These are phyloP conservation scores for Atherinomorus stipes DNA, from an alignment of 2,113 vertebrate species.

Conservation along the genomic window DNA sequence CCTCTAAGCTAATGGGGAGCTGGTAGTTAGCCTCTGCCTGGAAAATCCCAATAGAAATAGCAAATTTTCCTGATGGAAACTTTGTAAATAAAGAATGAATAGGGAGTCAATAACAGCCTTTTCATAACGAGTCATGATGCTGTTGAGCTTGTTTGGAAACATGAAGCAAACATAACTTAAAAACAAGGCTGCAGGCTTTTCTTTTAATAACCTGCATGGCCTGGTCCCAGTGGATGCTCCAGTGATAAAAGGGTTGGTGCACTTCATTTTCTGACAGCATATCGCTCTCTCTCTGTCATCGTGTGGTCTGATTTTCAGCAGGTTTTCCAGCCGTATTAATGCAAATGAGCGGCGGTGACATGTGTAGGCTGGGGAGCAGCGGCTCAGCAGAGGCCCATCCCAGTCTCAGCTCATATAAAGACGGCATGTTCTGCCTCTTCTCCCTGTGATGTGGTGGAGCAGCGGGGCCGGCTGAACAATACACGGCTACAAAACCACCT, in stretches of 20 bases:
- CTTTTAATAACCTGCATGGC: not conserved
- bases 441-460: conserved; percentile 3
- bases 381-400: not conserved
- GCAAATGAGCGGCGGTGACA: not conserved
- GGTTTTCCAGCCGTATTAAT: conserved; percentile 32
- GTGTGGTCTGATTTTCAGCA: not conserved
- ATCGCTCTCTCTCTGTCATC: conserved; percentile 2
- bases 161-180: too few species aligned
- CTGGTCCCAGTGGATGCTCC: not conserved
- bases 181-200: too few species aligned
- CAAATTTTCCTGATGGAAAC: not conserved
- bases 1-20: not conserved
- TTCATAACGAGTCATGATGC: too few species aligned
- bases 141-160: too few species aligned
- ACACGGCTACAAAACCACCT: conserved; percentile 25
- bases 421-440: conserved; percentile 23
- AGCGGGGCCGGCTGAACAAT: not conserved
- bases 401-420: conserved; percentile 7
- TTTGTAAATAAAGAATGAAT: too few species aligned
- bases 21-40: not conserved
- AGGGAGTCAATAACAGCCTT: too few species aligned
- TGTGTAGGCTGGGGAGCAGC: not conserved
- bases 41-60: not conserved
- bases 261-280: too few species aligned
- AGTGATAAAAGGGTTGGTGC: not conserved